Evolutionary conservation across 2,797 vertebrate species (phyloP), one percentile per base, ranked within the genome.

Genomic region (Muscicapa comitata): DNA sequence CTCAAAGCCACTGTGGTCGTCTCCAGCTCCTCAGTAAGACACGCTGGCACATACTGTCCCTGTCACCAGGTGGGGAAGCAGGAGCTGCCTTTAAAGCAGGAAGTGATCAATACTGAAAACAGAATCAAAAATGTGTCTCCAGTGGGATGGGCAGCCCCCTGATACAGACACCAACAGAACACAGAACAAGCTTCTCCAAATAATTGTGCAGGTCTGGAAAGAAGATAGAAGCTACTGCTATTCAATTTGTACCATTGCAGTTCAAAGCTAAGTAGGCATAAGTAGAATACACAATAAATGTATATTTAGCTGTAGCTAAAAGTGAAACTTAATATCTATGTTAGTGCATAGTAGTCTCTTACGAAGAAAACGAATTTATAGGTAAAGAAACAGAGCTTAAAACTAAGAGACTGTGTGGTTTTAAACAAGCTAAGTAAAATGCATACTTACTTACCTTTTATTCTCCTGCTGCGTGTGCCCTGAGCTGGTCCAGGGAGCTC

Each of bases 381-480:
- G 68, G 61, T 54, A 89, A 93, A 96, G 85, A 92, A 87, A 84
- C 53, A 75, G 61, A 75, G 58, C 47, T 70, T 94, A 76, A 86
- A 45, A 79, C 82, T 88, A 86, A 87, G 61, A 89, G 83, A 74
- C 75, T 95, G 68, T 90, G 76, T 95, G 74, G 90, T 97, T 95
- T 95, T 42, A 94, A 97, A 95, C 63, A 95, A 90, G 66, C 53
- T 40, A 72, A 87, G 58, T 74, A 90, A 94, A 94, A 91, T 53
- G 68, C 80, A 51, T 84, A 77, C 87, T 96, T 95, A 91, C 91
- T 90, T 96, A 92, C 94, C 94, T 95, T 94, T 96, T 96, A 95
- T 97, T 96, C 94, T 97, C 94, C 96, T 97, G 96, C 96, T 96
- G 95, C 93, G 91, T 93, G 93, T 89, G 94, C 94, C 82, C 80